Percentiles rank a stretch among this genome's conserved stretches.
Evolutionary conservation across 2,888 invertebrate species (phyloP).

Genomic region (Glaucopsyche alexis): DNA sequence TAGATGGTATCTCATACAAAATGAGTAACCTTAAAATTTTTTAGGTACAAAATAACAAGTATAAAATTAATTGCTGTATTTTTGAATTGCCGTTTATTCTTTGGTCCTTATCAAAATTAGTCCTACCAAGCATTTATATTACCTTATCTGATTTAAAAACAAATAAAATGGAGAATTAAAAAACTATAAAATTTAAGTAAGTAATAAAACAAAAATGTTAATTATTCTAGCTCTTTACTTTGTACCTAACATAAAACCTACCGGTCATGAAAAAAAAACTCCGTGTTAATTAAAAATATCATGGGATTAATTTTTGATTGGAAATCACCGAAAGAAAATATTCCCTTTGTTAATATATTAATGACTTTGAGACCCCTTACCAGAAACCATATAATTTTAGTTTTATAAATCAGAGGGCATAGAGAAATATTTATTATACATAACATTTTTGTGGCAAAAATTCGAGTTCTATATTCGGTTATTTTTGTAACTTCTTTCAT

Average conservation of each 20-base stretch:
- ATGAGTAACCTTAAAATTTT: background rate
- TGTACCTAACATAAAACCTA: no score
- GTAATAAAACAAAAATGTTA: background rate
- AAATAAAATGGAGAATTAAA: background rate
- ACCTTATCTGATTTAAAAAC: conserved; percentile 18
- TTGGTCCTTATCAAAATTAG: conserved; percentile 1
- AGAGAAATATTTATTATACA: background rate
- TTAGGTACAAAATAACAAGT: background rate
- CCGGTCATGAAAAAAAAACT: no score
- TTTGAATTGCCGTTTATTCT: background rate
- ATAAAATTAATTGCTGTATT: background rate
- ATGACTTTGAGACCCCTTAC: background rate
- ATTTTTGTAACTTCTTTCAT: no score
- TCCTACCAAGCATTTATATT: conserved; percentile 11
- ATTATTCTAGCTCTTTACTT: background rate
- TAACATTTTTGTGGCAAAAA: no score
- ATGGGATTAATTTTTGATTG: no score
- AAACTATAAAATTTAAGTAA: background rate
- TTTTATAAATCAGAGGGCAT: background rate
- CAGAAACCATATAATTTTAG: background rate
- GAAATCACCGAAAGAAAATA: no score
- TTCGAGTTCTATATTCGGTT: no score
- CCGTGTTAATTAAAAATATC: no score
- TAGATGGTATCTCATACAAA: background rate
- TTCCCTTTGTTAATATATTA: background rate